phyloP scores from a whole-genome alignment of 1,140 invertebrate genomes.

The Drosophila pectinifera region DNA sequence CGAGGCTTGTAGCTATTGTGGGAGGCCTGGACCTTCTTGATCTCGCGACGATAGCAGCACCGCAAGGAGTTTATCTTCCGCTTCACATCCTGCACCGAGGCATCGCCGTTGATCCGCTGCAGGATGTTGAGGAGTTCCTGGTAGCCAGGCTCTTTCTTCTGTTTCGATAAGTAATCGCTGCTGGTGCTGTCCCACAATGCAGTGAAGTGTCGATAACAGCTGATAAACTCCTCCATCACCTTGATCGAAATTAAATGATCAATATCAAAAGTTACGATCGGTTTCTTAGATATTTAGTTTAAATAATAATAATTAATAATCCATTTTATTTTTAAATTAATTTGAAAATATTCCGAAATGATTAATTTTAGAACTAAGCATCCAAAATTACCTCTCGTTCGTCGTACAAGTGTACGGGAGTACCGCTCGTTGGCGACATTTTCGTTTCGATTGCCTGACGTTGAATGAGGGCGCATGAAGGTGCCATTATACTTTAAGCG shows the following conservation, averaged over 20 bases:
- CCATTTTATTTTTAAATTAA: too few relatives aligned
- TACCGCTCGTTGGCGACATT: conserved; percentile 1
- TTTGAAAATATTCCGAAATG: too few relatives aligned
- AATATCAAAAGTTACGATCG: background rate
- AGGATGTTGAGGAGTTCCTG: conserved; percentile 61
- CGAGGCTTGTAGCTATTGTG: conserved; percentile 51
- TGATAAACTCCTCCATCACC: conserved; percentile 69
- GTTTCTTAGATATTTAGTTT: too few relatives aligned
- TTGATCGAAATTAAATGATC: background rate
- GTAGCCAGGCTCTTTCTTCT: conserved; percentile 63
- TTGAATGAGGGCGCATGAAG: conserved; percentile 15
- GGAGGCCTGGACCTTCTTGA: conserved; percentile 55
- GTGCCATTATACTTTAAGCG: background rate
- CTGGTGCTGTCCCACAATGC: conserved; percentile 60
- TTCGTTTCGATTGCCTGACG: conserved; percentile 13
- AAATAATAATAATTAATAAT: too few relatives aligned
- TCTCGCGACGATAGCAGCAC: conserved; percentile 63
- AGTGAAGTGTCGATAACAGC: conserved; percentile 63
- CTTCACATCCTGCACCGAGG: conserved; percentile 56
- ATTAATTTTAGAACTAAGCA: too few relatives aligned
- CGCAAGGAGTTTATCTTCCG: conserved; percentile 70
- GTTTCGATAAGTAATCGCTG: conserved; percentile 61
- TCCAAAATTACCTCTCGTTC: conserved; percentile 54
- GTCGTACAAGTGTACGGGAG: conserved; percentile 38
- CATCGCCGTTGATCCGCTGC: conserved; percentile 46